Conservation (phyloP, 2,113 vertebrate genomes). For the Antechinus stuartii region DNA sequence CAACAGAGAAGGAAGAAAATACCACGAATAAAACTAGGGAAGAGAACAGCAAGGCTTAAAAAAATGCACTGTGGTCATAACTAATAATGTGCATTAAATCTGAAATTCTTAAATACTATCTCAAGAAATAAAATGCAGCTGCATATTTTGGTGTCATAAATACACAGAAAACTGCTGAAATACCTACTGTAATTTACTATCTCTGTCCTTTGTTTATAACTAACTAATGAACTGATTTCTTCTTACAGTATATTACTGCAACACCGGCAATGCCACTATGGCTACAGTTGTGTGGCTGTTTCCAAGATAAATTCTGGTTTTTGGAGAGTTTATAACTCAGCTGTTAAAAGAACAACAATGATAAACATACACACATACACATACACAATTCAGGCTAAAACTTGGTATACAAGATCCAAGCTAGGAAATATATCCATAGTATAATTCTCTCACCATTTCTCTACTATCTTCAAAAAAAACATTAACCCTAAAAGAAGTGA, state of each 20-base stretch:
- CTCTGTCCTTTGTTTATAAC: slow-evolving; percentile 86
- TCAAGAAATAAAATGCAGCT: slow-evolving; percentile 83
- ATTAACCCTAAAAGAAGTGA: not conserved
- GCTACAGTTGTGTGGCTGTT: slow-evolving; percentile 78
- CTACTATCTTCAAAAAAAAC: slow-evolving; percentile 5
- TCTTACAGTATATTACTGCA: slow-evolving; percentile 80
- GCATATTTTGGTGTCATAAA: slow-evolving; percentile 83
- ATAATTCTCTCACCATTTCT: slow-evolving; percentile 26
- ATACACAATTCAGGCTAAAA: slow-evolving; percentile 82
- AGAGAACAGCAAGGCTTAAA: slow-evolving; percentile 74
- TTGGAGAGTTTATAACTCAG: slow-evolving; percentile 82
- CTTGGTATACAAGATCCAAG: slow-evolving; percentile 76
- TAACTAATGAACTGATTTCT: slow-evolving; percentile 86
- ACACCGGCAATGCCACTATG: slow-evolving; percentile 71
- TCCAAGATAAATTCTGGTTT: slow-evolving; percentile 84
- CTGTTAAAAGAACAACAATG: slow-evolving; percentile 45
- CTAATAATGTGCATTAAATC: slow-evolving; percentile 82
- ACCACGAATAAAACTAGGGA: slow-evolving; percentile 84
- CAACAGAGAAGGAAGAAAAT: slow-evolving; percentile 91
- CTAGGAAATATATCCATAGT: slow-evolving; percentile 74
- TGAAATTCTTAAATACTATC: slow-evolving; percentile 83
- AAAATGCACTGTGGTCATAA: slow-evolving; percentile 73
- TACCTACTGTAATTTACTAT: slow-evolving; percentile 85
- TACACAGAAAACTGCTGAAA: slow-evolving; percentile 82
- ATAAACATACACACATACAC: slow-evolving; percentile 37